Base-by-base conservation (phyloP, 2,113 vertebrate species). In the Crotalus helleri region DNA sequence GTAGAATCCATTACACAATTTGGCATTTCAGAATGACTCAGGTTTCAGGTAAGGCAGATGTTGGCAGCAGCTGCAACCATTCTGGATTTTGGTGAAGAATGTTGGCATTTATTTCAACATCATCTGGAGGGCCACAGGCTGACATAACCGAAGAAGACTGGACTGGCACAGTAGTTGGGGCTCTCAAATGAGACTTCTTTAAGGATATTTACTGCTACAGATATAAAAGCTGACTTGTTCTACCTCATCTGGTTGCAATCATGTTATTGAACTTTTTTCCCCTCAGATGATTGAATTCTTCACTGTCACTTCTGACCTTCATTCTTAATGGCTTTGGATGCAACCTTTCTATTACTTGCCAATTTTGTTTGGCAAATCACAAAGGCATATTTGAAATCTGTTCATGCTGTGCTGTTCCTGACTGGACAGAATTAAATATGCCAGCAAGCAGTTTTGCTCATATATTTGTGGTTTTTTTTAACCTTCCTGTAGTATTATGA, bases 221-320 rank as follows among this genome's bases (percentile, higher is more conserved):
- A 46, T 57, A 85, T 24, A 59, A 19, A 61, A 9, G 17, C 44
- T 87, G 85, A 59, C 39, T 58, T 53, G 23, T 21, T 19, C 11
- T 88, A 9, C 24, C 29, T 88, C 46, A 39, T 54, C 91, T 64
- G 86, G 58, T 51, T 54, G 86, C 46, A 39, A 29, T 69, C 3
- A 9, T 17, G 17, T 26, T 26, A 33, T 7, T 5, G 3, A 26
- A 86, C 85, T 12, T 59, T 26, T 19, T 1, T 0, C 29, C 29
- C 19, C 64, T 33, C 49, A 39, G 91, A 88, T 64, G 51, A 29
- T 87, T 51, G 46, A 46, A 58, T 92, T 87, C 91, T 92, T 87
- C 46, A 33, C 3, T 51, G 86, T 92, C 86, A 51, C 85, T 92
- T 92, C 49, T 88, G 91, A 92, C 91, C 91, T 92, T 92, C 49